Evolutionary conservation across 1,140 invertebrate genomes (phyloP).

Genomic region (Nymphalis io): DNA sequence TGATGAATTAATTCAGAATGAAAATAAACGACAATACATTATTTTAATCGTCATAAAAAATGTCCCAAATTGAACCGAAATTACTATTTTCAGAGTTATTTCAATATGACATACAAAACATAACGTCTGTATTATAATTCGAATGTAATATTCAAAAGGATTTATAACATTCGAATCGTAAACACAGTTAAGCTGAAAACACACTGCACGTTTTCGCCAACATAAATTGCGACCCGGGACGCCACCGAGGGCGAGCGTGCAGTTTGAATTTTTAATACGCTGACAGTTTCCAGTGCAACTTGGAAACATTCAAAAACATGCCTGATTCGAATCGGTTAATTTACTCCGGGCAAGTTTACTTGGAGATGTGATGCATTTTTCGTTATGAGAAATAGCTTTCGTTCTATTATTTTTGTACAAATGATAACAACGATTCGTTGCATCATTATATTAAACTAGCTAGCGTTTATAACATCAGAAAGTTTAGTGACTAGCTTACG

Average conservation of each 20-base stretch:
- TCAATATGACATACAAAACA: neutral
- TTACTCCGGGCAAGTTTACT: neutral
- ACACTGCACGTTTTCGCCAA: conserved; percentile 8
- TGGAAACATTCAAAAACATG: conserved; percentile 14
- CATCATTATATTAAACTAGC: too few relatives aligned
- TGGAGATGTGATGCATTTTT: too few relatives aligned
- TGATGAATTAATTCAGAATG: too few relatives aligned
- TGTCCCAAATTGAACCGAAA: too few relatives aligned
- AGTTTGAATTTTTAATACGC: conserved; percentile 30
- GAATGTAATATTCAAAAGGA: conserved; percentile 7
- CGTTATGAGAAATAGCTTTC: too few relatives aligned
- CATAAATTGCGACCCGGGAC: conserved; percentile 20
- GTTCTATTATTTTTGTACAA: too few relatives aligned
- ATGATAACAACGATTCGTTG: too few relatives aligned
- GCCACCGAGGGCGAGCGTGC: conserved; percentile 14
- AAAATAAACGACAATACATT: too few relatives aligned
- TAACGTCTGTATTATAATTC: neutral
- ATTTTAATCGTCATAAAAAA: too few relatives aligned
- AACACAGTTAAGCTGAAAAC: conserved; percentile 22
- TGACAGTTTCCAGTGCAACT: conserved; percentile 27
- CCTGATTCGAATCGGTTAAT: neutral
- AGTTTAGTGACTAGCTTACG: too few relatives aligned
- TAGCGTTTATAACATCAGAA: too few relatives aligned
- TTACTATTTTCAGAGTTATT: neutral
- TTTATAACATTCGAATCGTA: conserved; percentile 14